A percentile compares a stretch with the other conserved stretches of the same genome.
These are phyloP conservation scores for Tachina grossa DNA, from an alignment of 2,888 invertebrate genomes.

Conservation along the genomic window DNA sequence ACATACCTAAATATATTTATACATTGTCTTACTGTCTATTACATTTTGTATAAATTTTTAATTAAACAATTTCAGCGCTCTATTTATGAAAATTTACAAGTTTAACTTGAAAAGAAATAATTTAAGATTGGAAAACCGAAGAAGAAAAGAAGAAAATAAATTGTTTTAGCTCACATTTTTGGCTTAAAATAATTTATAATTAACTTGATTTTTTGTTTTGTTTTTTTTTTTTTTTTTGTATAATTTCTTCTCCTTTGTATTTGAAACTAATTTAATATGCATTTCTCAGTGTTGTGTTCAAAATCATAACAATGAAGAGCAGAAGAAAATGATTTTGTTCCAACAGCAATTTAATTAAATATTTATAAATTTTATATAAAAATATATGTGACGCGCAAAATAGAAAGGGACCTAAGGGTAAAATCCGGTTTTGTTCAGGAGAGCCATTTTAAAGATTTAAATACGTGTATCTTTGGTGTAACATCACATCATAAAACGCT, in stretches of 20 bases:
- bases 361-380: constrained; percentile 60
- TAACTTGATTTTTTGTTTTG: constrained; percentile 44
- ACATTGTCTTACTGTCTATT: constrained; percentile 14
- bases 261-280: constrained; percentile 61
- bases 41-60: constrained; percentile 46
- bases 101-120: constrained; percentile 56
- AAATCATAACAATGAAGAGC: constrained; percentile 3
- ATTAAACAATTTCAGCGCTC: constrained; percentile 70
- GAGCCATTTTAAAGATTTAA: too few species aligned
- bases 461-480: too few species aligned
- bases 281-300: constrained; percentile 65
- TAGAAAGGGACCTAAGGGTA: too few species aligned
- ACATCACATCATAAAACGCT: too few species aligned
- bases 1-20: not conserved
- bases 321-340: constrained; percentile 37
- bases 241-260: constrained; percentile 3
- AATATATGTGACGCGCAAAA: too few species aligned
- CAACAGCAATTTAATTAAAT: constrained; percentile 67
- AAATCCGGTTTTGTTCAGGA: too few species aligned
- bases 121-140: constrained; percentile 11
- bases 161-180: constrained; percentile 62
- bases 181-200: constrained; percentile 63
- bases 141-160: constrained; percentile 54
- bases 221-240: constrained; percentile 1
- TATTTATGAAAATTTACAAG: constrained; percentile 70